Evolutionary conservation across 2,113 vertebrate genomes (phyloP).

Genomic region (Toxotes jaculatrix): DNA sequence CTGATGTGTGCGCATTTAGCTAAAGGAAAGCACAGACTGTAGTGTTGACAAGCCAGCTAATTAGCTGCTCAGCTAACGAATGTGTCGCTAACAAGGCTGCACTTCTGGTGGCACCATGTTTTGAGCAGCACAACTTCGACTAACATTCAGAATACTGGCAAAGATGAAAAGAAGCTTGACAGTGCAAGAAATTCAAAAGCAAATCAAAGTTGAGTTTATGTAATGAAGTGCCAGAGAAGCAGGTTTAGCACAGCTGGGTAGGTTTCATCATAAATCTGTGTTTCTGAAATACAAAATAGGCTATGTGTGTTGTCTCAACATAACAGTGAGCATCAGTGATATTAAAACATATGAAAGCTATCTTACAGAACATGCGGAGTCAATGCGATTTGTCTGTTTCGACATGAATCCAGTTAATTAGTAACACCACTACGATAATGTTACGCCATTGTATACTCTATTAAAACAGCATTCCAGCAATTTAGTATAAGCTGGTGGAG

Average conservation of each 20-base stretch:
- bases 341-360: not conserved
- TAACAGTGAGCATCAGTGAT: not conserved
- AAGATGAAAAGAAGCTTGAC: conserved; percentile 19
- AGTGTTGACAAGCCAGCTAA: conserved; percentile 61
- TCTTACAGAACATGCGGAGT: not conserved
- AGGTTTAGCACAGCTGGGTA: not conserved
- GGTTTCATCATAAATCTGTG: not conserved
- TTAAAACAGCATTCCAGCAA: not conserved
- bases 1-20: conserved; percentile 18
- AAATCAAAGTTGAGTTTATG: conserved; percentile 29
- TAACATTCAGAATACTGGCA: conserved; percentile 22
- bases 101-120: not conserved
- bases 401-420: not conserved
- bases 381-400: not conserved
- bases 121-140: conserved; percentile 2
- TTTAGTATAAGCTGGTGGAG: not conserved
- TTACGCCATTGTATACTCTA: not conserved
- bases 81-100: conserved; percentile 15
- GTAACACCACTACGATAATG: not conserved
- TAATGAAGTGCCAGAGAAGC: conserved; percentile 4
- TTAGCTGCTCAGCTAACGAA: conserved; percentile 60
- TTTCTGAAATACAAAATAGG: not conserved
- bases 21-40: conserved; percentile 25
- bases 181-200: conserved; percentile 5
- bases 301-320: not conserved